These are phyloP conservation scores for Aspidiotus rigidus DNA, from an alignment of 2,888 invertebrate species.

Conservation along the genomic window DNA sequence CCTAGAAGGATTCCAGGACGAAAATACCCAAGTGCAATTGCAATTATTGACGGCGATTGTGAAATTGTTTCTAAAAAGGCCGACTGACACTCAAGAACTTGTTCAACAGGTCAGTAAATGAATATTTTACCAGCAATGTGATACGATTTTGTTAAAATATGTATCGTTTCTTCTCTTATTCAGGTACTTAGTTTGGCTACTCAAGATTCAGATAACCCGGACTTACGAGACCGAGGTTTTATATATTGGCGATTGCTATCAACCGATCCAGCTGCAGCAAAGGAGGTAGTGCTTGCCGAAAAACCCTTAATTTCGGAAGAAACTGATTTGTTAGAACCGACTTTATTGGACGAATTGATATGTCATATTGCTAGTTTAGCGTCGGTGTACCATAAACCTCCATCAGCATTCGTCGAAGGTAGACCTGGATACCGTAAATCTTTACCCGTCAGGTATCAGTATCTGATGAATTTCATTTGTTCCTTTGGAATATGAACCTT, in stretches of 20 bases:
- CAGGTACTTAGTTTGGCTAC: slow-evolving; percentile 73
- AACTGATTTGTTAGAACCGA: slow-evolving; percentile 95
- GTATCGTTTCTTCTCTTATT: neutral
- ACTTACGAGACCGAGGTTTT: slow-evolving; percentile 93
- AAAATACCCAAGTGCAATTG: slow-evolving; percentile 92
- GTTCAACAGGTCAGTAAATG: slow-evolving; percentile 68
- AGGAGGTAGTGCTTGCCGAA: slow-evolving; percentile 96
- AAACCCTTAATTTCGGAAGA: slow-evolving; percentile 98
- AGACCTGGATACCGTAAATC: slow-evolving; percentile 62
- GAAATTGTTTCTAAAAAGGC: slow-evolving; percentile 93
- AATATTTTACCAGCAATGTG: neutral
- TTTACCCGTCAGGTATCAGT: slow-evolving; percentile 52
- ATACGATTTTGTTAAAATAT: neutral
- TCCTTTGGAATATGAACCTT: too few species aligned
- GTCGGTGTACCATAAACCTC: slow-evolving; percentile 98
- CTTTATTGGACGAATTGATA: slow-evolving; percentile 91
- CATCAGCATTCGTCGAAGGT: slow-evolving; percentile 95
- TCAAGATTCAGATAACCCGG: slow-evolving; percentile 95
- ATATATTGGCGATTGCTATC: slow-evolving; percentile 98
- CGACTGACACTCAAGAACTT: slow-evolving; percentile 95
- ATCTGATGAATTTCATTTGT: neutral
- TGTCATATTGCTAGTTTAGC: slow-evolving; percentile 97
- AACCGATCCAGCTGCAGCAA: slow-evolving; percentile 98
- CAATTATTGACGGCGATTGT: slow-evolving; percentile 97
- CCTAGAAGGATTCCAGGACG: slow-evolving; percentile 94